Percentiles rank a stretch among this genome's conserved stretches.
Conservation (phyloP, 2,113 vertebrate species). For the Colius striatus region DNA sequence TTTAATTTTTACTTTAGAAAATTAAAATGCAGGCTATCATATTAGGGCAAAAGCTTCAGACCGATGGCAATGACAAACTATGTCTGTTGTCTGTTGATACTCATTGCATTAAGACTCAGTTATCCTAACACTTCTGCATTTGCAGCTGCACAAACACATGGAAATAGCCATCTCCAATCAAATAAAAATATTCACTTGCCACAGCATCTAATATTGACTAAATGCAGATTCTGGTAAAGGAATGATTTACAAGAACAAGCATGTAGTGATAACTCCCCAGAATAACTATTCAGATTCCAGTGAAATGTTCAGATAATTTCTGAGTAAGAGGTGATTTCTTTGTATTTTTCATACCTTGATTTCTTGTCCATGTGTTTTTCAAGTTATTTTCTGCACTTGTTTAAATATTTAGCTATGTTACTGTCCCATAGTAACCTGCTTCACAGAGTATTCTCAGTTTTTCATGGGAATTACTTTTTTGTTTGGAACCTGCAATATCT, state of each 20-base stretch:
- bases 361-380: neutral
- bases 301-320: neutral
- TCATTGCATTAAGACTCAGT: neutral
- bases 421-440: accelerated
- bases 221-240: neutral
- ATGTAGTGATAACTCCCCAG: neutral
- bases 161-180: neutral
- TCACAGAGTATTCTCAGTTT: neutral
- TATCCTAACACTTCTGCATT: neutral
- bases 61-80: neutral
- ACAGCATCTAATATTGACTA: neutral
- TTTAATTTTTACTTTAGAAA: neutral
- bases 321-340: neutral
- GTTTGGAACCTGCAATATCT: neutral
- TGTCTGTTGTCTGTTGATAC: neutral
- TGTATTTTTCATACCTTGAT: neutral
- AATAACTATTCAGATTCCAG: neutral
- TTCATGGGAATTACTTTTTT: neutral
- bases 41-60: neutral
- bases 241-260: neutral
- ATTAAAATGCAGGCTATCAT: neutral
- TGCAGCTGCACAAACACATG: neutral
- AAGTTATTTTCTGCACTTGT: neutral
- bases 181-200: neutral
- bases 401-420: neutral